Base-by-base conservation (phyloP, 2,797 vertebrate genomes). In the Denticeps clupeoides region DNA sequence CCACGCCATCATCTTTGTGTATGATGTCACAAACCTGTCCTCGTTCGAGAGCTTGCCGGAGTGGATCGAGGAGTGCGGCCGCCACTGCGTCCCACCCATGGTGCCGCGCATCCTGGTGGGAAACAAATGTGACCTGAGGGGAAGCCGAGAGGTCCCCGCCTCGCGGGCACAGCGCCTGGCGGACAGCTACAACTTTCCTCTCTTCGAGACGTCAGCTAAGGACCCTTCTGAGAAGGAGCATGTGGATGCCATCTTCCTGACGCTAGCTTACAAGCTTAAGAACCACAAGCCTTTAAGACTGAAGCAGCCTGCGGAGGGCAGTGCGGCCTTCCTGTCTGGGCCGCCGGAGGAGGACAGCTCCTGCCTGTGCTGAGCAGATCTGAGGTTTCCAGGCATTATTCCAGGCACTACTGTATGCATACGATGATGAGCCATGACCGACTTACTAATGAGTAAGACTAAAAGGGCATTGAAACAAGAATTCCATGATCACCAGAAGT, bases 171-270 rank as follows among this genome's bases (percentile, higher is more conserved):
- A 95, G 56, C 94, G 93, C 74, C 97, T 97, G 4, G 93, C 93
- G 0, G 90, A 97, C 0, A 76, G 93, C 61, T 90, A 97, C 73
- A 95, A 95, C 80, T 93, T 97, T 93, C 85, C 95, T 67, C 84
- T 97, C 58, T 97, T 97, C 49, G 93, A 97, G 77, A 97, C 93
- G 1, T 97, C 93, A 0, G 93, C 93, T 60, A 97, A 97, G 76
- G 93, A 97, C 82, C 93, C 91, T n/a, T 82, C 81, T 75, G 91
- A 97, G 69, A 91, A 85, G 64, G 91, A 94, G 78, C 93, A 96
- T 0, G 91, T 97, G 53, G 90, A 97, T 58, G 92, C 90, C 2
- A 97, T 97, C 77, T 97, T 97, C 77, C 96, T 97, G 93, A 90
- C 90, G 43, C 81, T 97, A 77, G 92, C 89, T 47, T 95, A 91